These are phyloP conservation scores for Aratinga solstitialis DNA, from an alignment of 2,797 vertebrate genomes.

Conservation along the genomic window DNA sequence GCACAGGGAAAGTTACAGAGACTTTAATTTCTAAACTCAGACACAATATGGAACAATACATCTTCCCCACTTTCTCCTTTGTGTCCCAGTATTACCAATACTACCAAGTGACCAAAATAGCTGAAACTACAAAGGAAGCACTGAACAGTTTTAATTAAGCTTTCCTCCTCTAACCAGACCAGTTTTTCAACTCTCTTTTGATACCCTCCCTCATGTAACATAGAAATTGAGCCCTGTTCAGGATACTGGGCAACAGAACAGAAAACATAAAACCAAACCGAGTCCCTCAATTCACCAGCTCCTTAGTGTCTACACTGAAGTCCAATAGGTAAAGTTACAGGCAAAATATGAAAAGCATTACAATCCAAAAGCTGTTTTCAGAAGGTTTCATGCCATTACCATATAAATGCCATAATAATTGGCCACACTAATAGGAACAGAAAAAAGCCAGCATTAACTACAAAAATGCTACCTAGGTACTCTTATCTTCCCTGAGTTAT, in stretches of 20 bases:
- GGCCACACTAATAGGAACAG: background rate
- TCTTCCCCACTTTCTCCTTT: background rate
- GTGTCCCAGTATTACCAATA: background rate
- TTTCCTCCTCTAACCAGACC: background rate
- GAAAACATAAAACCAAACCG: background rate
- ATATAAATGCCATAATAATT: background rate
- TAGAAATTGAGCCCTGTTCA: background rate
- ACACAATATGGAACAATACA: background rate
- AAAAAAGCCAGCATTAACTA: fast-evolving
- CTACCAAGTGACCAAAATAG: background rate
- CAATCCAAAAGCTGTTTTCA: background rate
- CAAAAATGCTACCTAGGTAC: background rate
- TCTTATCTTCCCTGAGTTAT: background rate
- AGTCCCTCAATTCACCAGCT: background rate
- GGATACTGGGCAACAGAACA: background rate
- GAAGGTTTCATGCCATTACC: background rate
- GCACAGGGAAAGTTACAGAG: background rate
- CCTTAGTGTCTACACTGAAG: background rate
- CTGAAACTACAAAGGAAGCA: background rate
- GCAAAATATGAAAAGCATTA: background rate
- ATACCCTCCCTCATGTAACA: background rate
- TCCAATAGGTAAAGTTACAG: background rate
- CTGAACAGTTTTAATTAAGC: background rate
- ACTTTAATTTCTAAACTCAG: background rate
- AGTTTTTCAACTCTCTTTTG: background rate